phyloP scores from a whole-genome alignment of 2,113 vertebrate genomes.

The Silurus glanis region DNA sequence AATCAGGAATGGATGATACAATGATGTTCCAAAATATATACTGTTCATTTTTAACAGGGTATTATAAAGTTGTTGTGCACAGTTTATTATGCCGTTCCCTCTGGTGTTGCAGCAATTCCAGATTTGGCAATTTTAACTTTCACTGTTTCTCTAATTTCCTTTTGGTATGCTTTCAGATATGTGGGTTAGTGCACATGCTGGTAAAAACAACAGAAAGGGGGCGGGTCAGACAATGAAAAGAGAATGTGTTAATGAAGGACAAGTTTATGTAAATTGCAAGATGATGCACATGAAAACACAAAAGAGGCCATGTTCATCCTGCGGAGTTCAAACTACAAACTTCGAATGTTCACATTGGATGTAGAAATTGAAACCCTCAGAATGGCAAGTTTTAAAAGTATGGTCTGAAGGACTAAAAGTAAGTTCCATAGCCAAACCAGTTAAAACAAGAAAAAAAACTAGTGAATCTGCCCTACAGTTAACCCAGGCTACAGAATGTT shows the following conservation, averaged over 20 bases:
- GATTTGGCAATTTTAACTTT: not conserved
- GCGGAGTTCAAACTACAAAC: not conserved
- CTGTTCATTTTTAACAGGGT: not conserved
- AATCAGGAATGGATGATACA: not conserved
- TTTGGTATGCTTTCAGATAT: not conserved
- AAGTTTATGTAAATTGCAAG: not conserved
- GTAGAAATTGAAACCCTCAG: not conserved
- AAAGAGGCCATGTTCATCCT: not conserved
- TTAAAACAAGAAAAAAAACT: no score
- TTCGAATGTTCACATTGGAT: not conserved
- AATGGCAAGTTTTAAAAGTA: not conserved
- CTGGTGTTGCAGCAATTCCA: not conserved
- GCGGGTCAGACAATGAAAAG: not conserved
- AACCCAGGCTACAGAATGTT: not conserved
- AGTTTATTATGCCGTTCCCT: not conserved
- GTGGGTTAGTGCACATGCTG: slow-evolving; percentile 11
- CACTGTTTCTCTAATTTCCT: not conserved
- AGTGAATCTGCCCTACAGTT: not conserved
- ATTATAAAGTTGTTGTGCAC: not conserved
- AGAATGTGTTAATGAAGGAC: slow-evolving; percentile 12
- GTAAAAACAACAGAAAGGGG: not conserved
- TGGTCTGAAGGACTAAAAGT: not conserved
- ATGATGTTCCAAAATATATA: not conserved
- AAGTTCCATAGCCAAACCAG: not conserved
- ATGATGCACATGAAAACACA: slow-evolving; percentile 7